Evolutionary conservation across 1,140 invertebrate genomes (phyloP).

Genomic region (Drosophila baimaii): DNA sequence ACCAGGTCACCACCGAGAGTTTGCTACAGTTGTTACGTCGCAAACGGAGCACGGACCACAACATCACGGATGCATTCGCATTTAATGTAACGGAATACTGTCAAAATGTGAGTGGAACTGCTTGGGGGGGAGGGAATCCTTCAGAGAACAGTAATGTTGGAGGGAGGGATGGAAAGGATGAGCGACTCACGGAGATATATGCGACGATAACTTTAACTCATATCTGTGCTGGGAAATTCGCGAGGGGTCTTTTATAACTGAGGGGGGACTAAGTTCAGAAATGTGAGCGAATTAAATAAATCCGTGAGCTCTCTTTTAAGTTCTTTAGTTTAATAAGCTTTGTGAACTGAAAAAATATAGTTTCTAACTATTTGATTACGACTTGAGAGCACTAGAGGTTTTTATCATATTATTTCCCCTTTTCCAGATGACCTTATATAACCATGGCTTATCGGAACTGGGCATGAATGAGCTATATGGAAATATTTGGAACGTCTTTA

Average conservation of each 20-base stretch:
- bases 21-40: conserved; percentile 59
- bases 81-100: conserved; percentile 78
- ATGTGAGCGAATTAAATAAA: conserved; percentile 1
- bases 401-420: background rate
- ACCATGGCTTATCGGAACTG: conserved; percentile 68
- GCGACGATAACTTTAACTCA: conserved; percentile 19
- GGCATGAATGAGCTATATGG: conserved; percentile 86
- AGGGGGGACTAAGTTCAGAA: background rate
- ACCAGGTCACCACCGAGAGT: conserved; percentile 53
- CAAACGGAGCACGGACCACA: conserved; percentile 40
- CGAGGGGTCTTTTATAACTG: conserved; percentile 2
- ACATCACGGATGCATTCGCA: conserved; percentile 50
- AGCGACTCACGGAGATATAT: conserved; percentile 9
- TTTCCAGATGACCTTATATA: conserved; percentile 70
- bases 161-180: background rate
- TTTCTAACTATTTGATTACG: background rate
- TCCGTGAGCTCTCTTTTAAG: background rate
- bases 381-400: too few species aligned
- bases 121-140: conserved; percentile 13
- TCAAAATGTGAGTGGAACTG: conserved; percentile 69
- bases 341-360: background rate
- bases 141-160: background rate
- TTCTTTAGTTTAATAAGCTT: background rate
- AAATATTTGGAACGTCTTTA: conserved; percentile 88
- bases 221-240: conserved; percentile 13